A percentile compares a stretch with the other conserved stretches of the same genome.
Conservation (phyloP, 2,888 invertebrate species). For the Pammene aurita region DNA sequence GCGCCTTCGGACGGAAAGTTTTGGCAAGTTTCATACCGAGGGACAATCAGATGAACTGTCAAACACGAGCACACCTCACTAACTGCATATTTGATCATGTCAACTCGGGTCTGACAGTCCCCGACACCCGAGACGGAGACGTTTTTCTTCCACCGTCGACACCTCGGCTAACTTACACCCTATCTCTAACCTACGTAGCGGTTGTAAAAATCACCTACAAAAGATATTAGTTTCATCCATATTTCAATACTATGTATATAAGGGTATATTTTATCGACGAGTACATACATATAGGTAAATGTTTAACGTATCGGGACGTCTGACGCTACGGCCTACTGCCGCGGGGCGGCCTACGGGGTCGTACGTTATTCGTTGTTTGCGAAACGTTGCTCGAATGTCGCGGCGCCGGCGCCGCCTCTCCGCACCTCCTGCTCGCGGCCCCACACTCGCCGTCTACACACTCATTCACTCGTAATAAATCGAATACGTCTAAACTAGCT, state of each 20-base stretch:
- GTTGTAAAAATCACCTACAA: slow-evolving; percentile 84
- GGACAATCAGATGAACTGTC: slow-evolving; percentile 57
- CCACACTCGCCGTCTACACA: slow-evolving; percentile 27
- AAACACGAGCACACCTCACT: slow-evolving; percentile 37
- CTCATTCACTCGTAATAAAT: slow-evolving; percentile 29
- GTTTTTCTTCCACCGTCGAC: slow-evolving; percentile 55
- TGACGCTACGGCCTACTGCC: slow-evolving; percentile 73
- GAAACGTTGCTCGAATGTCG: slow-evolving; percentile 81
- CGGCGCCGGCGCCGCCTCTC: slow-evolving; percentile 56
- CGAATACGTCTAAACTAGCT: slow-evolving; percentile 33
- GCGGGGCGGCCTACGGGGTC: slow-evolving; percentile 76
- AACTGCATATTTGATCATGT: slow-evolving; percentile 2
- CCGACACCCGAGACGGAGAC: slow-evolving; percentile 32
- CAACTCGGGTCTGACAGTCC: slow-evolving; percentile 20
- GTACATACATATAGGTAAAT: slow-evolving; percentile 72
- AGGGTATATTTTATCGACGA: slow-evolving; percentile 81
- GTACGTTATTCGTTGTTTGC: slow-evolving; percentile 83
- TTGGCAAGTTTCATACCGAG: slow-evolving; percentile 77
- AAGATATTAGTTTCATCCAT: slow-evolving; percentile 84
- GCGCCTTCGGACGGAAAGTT: slow-evolving; percentile 76
- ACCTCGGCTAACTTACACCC: slow-evolving; percentile 75
- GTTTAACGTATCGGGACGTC: slow-evolving; percentile 74
- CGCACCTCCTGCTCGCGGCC: slow-evolving; percentile 51
- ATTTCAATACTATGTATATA: slow-evolving; percentile 81
- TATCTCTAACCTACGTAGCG: slow-evolving; percentile 81